Evolutionary conservation across 2,113 vertebrate species (phyloP).

Genomic region (Parus major): DNA sequence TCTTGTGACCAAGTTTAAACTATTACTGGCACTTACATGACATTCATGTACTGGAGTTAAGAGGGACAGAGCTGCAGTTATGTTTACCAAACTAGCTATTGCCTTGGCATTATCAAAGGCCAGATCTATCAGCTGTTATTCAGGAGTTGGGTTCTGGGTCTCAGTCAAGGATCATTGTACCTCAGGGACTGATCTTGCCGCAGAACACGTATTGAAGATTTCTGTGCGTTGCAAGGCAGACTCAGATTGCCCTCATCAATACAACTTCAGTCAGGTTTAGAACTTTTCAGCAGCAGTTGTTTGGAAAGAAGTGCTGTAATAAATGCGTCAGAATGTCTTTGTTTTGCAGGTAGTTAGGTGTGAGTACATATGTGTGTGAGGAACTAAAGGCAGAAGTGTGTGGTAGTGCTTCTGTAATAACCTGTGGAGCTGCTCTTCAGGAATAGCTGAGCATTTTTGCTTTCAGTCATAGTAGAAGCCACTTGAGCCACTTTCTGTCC

Average conservation of each 20-base stretch:
- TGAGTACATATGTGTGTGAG: neutral
- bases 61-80: neutral
- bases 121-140: neutral
- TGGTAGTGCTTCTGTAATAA: neutral
- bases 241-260: neutral
- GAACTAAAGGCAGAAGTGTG: neutral
- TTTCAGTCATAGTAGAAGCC: neutral
- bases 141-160: neutral
- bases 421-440: neutral
- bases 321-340: neutral
- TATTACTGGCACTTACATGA: accelerated
- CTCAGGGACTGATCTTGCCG: neutral
- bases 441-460: neutral
- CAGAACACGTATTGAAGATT: neutral
- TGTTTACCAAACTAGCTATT: neutral
- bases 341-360: neutral
- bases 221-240: neutral
- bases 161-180: neutral
- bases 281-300: neutral
- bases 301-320: neutral
- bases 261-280: neutral
- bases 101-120: neutral
- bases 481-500: neutral
- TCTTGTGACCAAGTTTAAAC: neutral
- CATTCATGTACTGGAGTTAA: neutral